A percentile compares a stretch with the other conserved stretches of the same genome.
phyloP scores from a whole-genome alignment of 2,888 invertebrate species.

The Carpatolechia fugitivella region DNA sequence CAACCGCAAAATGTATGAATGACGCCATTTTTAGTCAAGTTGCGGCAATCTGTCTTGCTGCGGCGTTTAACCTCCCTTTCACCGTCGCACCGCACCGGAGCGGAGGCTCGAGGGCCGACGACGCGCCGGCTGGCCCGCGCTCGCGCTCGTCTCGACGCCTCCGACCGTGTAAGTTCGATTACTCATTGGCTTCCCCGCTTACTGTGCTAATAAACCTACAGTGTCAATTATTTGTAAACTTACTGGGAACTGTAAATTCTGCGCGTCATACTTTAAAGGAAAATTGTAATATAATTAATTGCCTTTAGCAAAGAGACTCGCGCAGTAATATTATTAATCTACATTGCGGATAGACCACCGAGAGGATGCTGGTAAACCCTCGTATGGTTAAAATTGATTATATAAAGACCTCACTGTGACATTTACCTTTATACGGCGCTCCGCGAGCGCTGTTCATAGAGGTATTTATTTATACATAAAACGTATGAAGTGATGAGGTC shows the following conservation, averaged over 20 bases:
- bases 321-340: too few relatives aligned
- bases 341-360: too few relatives aligned
- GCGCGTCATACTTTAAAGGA: neutral
- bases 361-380: constrained; percentile 21
- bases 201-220: neutral
- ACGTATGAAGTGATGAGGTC: constrained; percentile 56
- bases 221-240: neutral
- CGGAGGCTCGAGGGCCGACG: constrained; percentile 40
- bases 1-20: constrained; percentile 68
- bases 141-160: constrained; percentile 12
- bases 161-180: constrained; percentile 11
- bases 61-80: constrained; percentile 73
- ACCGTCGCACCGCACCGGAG: constrained; percentile 43
- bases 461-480: constrained; percentile 42
- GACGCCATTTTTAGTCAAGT: constrained; percentile 75
- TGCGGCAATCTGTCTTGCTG: constrained; percentile 68
- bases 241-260: neutral
- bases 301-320: too few relatives aligned
- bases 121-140: constrained; percentile 53
- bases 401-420: constrained; percentile 38
- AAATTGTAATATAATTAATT: too few relatives aligned
- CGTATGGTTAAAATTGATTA: constrained; percentile 32
- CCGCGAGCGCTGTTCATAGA: constrained; percentile 40
- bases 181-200: constrained; percentile 16
- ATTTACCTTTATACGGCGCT: constrained; percentile 51